These are phyloP conservation scores for Colostygia pectinataria DNA, from an alignment of 2,888 invertebrate species.

Conservation along the genomic window DNA sequence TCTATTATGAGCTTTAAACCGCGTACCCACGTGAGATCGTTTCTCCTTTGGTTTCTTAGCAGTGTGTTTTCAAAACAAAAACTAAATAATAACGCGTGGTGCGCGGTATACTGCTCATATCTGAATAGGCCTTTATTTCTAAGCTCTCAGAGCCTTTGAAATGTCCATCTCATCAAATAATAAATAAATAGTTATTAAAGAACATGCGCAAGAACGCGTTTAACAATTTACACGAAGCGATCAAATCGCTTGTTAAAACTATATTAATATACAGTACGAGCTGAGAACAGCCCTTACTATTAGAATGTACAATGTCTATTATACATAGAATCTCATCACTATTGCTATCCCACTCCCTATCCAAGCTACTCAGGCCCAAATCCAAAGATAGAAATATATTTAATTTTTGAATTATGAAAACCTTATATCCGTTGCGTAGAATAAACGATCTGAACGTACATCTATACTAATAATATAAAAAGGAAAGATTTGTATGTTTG, in stretches of 20 bases:
- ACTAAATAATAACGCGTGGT: too few species aligned
- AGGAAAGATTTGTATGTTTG: too few species aligned
- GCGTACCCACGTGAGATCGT: too few species aligned
- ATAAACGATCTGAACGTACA: too few species aligned
- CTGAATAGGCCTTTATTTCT: too few species aligned
- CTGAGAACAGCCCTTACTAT: conserved; percentile 50
- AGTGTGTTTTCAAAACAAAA: too few species aligned
- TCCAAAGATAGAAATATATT: background rate
- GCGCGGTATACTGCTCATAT: too few species aligned
- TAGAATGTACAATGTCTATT: conserved; percentile 56
- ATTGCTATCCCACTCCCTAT: conserved; percentile 46
- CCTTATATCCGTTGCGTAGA: too few species aligned
- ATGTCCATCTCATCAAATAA: conserved; percentile 55
- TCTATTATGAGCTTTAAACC: too few species aligned
- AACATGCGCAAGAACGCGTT: conserved; percentile 52
- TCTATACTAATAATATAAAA: too few species aligned
- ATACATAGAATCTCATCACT: conserved; percentile 56
- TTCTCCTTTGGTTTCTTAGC: too few species aligned
- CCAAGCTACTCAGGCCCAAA: background rate
- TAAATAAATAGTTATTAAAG: conserved; percentile 56
- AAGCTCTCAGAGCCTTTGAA: conserved; percentile 56
- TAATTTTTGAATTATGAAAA: too few species aligned
- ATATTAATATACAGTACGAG: conserved; percentile 69
- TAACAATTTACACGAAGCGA: conserved; percentile 46
- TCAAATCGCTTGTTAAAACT: conserved; percentile 61